Evolutionary conservation across 2,888 invertebrate genomes (phyloP), one percentile per base, ranked within the genome.

Genomic region (Microplitis manilae): DNA sequence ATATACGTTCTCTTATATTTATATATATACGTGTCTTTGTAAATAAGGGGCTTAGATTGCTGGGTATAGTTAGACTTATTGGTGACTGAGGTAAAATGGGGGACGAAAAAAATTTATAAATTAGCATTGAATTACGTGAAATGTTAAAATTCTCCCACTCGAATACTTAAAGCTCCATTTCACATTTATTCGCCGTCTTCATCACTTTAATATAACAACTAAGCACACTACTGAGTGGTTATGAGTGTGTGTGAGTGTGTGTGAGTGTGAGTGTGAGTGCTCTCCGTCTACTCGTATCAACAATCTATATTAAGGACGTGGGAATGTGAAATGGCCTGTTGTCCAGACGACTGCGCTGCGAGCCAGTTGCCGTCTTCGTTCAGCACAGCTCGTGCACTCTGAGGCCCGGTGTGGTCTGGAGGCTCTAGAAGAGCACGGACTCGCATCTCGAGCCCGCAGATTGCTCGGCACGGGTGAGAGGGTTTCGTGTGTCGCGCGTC

Each of bases 291-390:
- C 74, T 70, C 83, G 81, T 85, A 86, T 86, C 86, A 86, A 84
- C 83, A 85, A 87, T 86, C 86, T 87, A 86, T 87, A 87, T 87
- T 87, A 87, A 87, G 87, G 86, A 87, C 86, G 86, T 87, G 86
- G 86, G 87, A 87, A 87, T 87, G 87, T 87, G 86, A 87, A 87
- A 86, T 86, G 86, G 82, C 83, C 84, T 83, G 79, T 13, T 50
- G 50, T 79, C 79, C 81, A 74, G 79, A 64, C 73, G 68, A 75
- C 74, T 68, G 75, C 76, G 73, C 72, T n/a, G 64, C 71, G 61
- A 72, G 75, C 64, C 75, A 67, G 74, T 67, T 68, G 20, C 62
- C 15, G 59, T 50, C 61, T 73, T 65, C 65, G 40, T 17, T 65
- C 38, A 68, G 6, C 15, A 65, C n/a, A 39, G 65, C 20, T 38